A percentile compares a stretch with the other conserved stretches of the same genome.
Conservation (phyloP, 2,888 invertebrate species). For the Tridacna gigas region DNA sequence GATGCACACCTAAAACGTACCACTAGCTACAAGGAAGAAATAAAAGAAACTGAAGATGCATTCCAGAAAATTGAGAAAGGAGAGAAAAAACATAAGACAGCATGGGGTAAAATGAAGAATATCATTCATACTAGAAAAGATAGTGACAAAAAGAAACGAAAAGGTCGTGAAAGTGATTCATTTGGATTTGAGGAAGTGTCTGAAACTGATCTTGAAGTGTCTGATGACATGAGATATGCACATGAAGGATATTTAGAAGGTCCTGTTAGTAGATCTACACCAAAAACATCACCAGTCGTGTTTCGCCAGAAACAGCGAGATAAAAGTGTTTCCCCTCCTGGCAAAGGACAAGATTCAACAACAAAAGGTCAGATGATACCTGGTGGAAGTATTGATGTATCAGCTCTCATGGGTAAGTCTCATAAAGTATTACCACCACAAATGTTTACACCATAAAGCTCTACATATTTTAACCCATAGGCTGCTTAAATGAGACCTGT, state of each 20-base stretch:
- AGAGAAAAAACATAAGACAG: slow-evolving; percentile 87
- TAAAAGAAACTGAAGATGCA: slow-evolving; percentile 54
- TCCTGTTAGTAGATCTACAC: slow-evolving; percentile 75
- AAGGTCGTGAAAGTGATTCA: slow-evolving; percentile 65
- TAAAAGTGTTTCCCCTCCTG: slow-evolving; percentile 70
- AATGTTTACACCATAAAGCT: too few relatives aligned
- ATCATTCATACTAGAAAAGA: slow-evolving; percentile 90
- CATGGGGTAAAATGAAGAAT: slow-evolving; percentile 92
- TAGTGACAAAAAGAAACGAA: slow-evolving; percentile 88
- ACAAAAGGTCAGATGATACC: slow-evolving; percentile 58
- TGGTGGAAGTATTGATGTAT: slow-evolving; percentile 71
- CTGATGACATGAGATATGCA: slow-evolving; percentile 69
- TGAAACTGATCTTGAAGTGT: slow-evolving; percentile 75
- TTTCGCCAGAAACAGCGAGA: slow-evolving; percentile 67
- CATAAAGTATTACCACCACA: too few relatives aligned
- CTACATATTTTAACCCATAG: too few relatives aligned
- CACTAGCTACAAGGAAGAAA: slow-evolving; percentile 75
- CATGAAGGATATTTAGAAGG: slow-evolving; percentile 76
- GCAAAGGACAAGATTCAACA: slow-evolving; percentile 43
- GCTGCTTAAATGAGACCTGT: too few relatives aligned
- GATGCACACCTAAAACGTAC: slow-evolving; percentile 70
- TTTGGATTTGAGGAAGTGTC: slow-evolving; percentile 75
- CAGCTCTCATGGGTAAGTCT: slow-evolving; percentile 79
- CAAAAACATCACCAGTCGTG: slow-evolving; percentile 78
- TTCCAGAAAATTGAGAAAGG: slow-evolving; percentile 72